A percentile compares a stretch with the other conserved stretches of the same genome.
Conservation (phyloP, 2,888 invertebrate species). For the Arctia plantaginis region DNA sequence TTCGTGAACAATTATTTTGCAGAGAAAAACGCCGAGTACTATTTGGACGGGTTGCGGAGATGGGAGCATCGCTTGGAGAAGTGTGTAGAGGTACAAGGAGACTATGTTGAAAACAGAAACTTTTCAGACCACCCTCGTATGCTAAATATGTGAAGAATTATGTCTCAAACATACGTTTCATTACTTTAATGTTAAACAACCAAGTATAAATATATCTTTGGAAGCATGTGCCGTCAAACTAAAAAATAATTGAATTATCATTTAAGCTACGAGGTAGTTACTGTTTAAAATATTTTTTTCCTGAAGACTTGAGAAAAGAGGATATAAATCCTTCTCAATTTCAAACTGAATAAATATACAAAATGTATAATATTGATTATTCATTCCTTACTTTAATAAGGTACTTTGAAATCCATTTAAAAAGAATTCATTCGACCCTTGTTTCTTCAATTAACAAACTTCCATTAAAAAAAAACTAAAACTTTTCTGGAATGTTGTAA, state of each 20-base stretch:
- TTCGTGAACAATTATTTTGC: no score
- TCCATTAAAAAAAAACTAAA: constrained; percentile 8
- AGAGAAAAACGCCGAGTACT: no score
- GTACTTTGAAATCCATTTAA: constrained; percentile 36
- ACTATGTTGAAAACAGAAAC: no score
- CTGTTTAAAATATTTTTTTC: background rate
- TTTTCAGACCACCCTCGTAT: no score
- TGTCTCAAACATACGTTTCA: no score
- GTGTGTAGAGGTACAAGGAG: no score
- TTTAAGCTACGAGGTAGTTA: background rate
- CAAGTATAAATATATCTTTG: background rate
- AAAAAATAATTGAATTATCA: background rate
- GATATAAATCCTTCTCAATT: background rate
- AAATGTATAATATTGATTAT: background rate
- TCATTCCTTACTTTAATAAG: background rate
- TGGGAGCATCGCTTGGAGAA: no score
- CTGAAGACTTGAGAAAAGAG: no score
- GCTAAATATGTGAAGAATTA: no score
- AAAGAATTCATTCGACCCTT: constrained; percentile 35
- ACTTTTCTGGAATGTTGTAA: constrained; percentile 7
- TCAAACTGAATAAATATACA: background rate
- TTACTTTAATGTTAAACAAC: no score
- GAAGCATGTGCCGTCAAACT: background rate
- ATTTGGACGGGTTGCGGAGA: no score
- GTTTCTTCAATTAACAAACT: constrained; percentile 42